These are phyloP conservation scores for Hermaeophaga mercurialis DNA, from an alignment of 2,888 invertebrate genomes.

Conservation along the genomic window DNA sequence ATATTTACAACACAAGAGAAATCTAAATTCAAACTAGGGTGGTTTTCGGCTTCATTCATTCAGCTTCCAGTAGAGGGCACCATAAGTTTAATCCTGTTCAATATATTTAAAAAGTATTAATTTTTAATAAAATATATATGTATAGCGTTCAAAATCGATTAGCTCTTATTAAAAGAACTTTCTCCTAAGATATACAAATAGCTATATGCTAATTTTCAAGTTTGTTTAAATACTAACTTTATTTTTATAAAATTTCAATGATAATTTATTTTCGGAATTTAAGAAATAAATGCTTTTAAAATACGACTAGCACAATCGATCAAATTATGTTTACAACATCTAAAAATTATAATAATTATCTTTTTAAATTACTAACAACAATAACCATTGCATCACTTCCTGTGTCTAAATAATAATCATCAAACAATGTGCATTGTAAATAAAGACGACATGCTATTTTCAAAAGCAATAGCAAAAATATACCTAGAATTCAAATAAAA, in stretches of 20 bases:
- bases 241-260: too few species aligned
- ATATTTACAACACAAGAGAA: not conserved
- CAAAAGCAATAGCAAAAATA: constrained; percentile 36
- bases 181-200: too few species aligned
- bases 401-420: not conserved
- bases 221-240: too few species aligned
- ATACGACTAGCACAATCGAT: too few species aligned
- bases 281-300: too few species aligned
- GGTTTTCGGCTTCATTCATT: not conserved
- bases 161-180: too few species aligned
- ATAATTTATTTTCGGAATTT: too few species aligned
- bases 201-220: too few species aligned
- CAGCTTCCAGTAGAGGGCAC: not conserved
- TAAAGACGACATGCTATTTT: constrained; percentile 34
- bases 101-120: too few species aligned
- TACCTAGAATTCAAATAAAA: too few species aligned
- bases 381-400: not conserved
- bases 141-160: too few species aligned
- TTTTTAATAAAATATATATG: too few species aligned
- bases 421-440: constrained; percentile 23
- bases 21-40: not conserved
- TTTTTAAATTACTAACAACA: not conserved
- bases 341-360: not conserved
- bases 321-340: not conserved
- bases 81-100: not conserved